Conservation (phyloP, 2,797 vertebrate species). For the Spinus pinus region DNA sequence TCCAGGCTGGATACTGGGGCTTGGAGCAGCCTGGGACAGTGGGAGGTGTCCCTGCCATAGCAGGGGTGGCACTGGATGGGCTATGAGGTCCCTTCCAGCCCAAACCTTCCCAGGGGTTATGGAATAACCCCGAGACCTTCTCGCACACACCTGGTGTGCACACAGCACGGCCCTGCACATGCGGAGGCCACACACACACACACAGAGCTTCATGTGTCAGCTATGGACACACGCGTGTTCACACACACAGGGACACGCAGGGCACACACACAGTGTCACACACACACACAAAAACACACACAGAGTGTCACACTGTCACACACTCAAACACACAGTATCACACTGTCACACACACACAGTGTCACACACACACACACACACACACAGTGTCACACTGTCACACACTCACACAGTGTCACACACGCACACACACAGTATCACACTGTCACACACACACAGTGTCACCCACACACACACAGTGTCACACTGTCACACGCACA, state of each 20-base stretch:
- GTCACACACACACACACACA: not conserved
- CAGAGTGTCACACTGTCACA: too few species aligned
- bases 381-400: too few species aligned
- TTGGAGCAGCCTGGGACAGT: not conserved
- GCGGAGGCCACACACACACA: fast-evolving
- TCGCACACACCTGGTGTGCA: fast-evolving
- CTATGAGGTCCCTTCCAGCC: not conserved
- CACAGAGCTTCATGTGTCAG: not conserved
- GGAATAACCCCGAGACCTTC: fast-evolving
- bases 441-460: not conserved
- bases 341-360: too few species aligned
- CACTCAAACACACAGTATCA: too few species aligned
- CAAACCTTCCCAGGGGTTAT: not conserved
- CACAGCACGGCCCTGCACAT: not conserved
- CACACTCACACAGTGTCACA: too few species aligned
- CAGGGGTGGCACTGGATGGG: fast-evolving
- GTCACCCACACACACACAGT: not conserved
- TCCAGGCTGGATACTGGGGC: not conserved
- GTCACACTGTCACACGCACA: not conserved
- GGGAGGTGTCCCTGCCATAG: not conserved
- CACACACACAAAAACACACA: too few species aligned
- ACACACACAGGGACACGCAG: not conserved
- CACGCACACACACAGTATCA: too few species aligned
- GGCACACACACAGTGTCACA: too few species aligned
- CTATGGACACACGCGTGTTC: fast-evolving